Evolutionary conservation across 2,888 invertebrate species (phyloP).

Genomic region (Gnatocerus cornutus): DNA sequence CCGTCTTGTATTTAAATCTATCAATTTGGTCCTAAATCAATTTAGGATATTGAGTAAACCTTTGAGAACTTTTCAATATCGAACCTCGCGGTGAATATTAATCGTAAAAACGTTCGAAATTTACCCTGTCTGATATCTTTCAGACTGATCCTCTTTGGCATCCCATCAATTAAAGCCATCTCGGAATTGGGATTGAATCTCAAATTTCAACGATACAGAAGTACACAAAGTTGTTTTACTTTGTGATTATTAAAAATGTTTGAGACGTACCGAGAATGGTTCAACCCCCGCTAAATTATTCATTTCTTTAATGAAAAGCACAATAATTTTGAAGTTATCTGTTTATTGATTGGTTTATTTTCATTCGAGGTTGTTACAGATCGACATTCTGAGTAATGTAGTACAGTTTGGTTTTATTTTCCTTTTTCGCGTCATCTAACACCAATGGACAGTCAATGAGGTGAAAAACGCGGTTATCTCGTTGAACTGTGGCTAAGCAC

Average conservation of each 20-base stretch:
- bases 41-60: conserved; percentile 19
- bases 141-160: too few species aligned
- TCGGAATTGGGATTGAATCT: too few species aligned
- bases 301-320: conserved; percentile 11
- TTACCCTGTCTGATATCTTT: conserved; percentile 12
- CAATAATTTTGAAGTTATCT: conserved; percentile 27
- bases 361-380: conserved; percentile 13
- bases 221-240: too few species aligned
- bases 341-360: conserved; percentile 22
- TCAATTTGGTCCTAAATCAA: conserved; percentile 13
- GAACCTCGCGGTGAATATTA: conserved; percentile 9
- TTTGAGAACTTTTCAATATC: conserved; percentile 18
- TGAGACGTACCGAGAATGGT: too few species aligned
- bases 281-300: conserved; percentile 18
- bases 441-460: conserved; percentile 17
- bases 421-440: conserved; percentile 14
- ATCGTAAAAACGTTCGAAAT: conserved; percentile 14
- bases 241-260: too few species aligned
- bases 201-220: too few species aligned
- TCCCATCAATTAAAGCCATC: too few species aligned
- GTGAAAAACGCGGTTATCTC: conserved; percentile 33
- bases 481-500: neutral
- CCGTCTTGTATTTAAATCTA: neutral
- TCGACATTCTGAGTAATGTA: neutral
- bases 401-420: conserved; percentile 2